These are phyloP conservation scores for Ancistrus triradiatus DNA, from an alignment of 2,113 vertebrate genomes.

Conservation along the genomic window DNA sequence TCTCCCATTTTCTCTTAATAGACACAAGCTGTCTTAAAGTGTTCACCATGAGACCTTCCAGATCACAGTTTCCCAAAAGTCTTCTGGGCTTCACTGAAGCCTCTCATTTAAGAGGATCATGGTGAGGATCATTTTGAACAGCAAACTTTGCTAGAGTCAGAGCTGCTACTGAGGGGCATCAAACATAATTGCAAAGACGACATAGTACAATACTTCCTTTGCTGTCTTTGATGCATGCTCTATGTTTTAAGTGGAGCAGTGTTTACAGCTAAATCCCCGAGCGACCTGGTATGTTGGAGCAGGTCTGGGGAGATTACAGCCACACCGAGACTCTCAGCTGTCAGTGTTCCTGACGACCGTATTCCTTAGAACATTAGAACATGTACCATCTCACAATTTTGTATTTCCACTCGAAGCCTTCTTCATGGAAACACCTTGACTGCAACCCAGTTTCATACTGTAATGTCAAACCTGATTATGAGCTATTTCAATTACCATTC, in stretches of 20 bases:
- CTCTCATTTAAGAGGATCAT: too few relatives aligned
- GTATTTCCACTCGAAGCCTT: constrained; percentile 2
- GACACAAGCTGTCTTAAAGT: too few relatives aligned
- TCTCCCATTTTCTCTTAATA: too few relatives aligned
- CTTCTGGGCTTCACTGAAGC: too few relatives aligned
- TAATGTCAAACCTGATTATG: constrained; percentile 17
- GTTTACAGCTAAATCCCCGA: constrained; percentile 43
- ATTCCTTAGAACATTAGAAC: constrained; percentile 29
- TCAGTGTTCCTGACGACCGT: constrained; percentile 49
- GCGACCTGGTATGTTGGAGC: constrained; percentile 40
- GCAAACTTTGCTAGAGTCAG: too few relatives aligned
- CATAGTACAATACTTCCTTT: constrained; percentile 8
- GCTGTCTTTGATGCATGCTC: background rate
- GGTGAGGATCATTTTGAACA: too few relatives aligned
- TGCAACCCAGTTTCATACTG: constrained; percentile 37
- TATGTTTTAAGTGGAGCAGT: constrained; percentile 29
- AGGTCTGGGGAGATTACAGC: constrained; percentile 43
- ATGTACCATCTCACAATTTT: constrained; percentile 7
- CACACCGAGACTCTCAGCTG: constrained; percentile 40
- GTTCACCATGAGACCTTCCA: too few relatives aligned
- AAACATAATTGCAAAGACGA: constrained; percentile 31
- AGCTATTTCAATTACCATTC: background rate
- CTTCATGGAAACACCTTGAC: constrained; percentile 33
- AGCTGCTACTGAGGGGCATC: too few relatives aligned
- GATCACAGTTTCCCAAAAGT: too few relatives aligned